These are phyloP conservation scores for Anguilla anguilla DNA, from an alignment of 2,797 vertebrate species.

Conservation along the genomic window DNA sequence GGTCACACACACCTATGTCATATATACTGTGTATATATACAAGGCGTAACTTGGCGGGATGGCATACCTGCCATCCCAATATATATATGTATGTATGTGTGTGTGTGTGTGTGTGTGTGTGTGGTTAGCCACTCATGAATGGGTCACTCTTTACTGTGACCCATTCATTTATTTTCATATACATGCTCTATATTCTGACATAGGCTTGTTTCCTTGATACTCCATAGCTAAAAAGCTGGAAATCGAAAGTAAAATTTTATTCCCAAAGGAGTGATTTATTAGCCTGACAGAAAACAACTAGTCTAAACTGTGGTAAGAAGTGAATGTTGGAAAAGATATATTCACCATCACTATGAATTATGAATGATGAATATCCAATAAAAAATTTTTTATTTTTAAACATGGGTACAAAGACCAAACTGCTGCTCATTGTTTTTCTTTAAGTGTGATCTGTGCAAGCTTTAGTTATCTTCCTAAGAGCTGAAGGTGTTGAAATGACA, in stretches of 20 bases:
- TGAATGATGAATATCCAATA: neutral
- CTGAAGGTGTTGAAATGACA: neutral
- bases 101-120: too few species aligned
- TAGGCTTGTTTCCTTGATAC: neutral
- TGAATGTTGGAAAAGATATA: neutral
- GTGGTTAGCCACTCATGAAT: neutral
- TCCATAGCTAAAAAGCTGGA: neutral
- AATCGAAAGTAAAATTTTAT: neutral
- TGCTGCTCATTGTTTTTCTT: neutral
- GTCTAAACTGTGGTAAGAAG: neutral
- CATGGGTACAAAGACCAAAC: neutral
- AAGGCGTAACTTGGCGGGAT: too few species aligned
- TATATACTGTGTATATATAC: too few species aligned
- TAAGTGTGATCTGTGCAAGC: neutral
- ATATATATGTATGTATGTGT: too few species aligned
- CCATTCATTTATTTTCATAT: neutral
- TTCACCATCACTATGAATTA: neutral
- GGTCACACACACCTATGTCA: too few species aligned
- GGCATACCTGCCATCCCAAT: too few species aligned
- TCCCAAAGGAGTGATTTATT: neutral
- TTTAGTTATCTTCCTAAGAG: neutral
- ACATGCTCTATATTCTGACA: neutral
- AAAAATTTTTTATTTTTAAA: neutral
- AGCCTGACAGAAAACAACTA: neutral
- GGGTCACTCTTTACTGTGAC: neutral